Evolutionary conservation across 2,797 vertebrate genomes (phyloP), one percentile per base, ranked within the genome.

Genomic region (Enteromius trimaculatus): DNA sequence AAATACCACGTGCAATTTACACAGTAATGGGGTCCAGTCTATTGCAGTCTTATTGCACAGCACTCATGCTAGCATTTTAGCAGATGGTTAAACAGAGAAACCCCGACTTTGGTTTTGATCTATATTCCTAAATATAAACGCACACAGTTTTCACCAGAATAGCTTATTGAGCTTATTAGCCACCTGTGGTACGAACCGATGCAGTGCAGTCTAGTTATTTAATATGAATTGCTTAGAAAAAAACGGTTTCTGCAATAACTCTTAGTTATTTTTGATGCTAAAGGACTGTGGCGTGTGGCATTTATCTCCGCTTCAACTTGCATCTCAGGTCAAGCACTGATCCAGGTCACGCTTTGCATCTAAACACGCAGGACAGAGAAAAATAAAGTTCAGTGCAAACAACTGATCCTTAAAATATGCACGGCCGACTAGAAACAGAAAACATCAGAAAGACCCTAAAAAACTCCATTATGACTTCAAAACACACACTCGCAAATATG

Each of bases 271-370:
- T 79, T 72, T 88, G 86, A 89, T 60, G 29, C 55, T 87, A 74
- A 86, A 31, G 47, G 58, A 39, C 16, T 83, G 69, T 79, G 86
- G 81, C 85, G 23, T 26, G 21, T 89, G 86, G 77, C 85, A 85
- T 88, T 87, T 83, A 77, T 55, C n/a, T 13, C 42, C 6, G 31
- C 80, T 82, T 82, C 42, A 10, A 75, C 10, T 29, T 39, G 9
- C 47, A 76, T 74, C 51, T 26, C 17, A 51, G 49, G 84, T 69
- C 44, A n/a, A 62, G 55, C 49, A 29, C 44, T 82, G 80, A 88
- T 80, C 81, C 34, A 65, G 55, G 37, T 75, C 85, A 83, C 81
- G 79, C 31, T 34, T 79, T 51, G n/a, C 26, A 23, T 42, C 31
- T 42, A 39, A 55, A 64, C 55, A 77, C 11, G 14, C 9, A 55